Base-by-base conservation (phyloP, 2,113 vertebrate genomes). In the Tachycineta bicolor region DNA sequence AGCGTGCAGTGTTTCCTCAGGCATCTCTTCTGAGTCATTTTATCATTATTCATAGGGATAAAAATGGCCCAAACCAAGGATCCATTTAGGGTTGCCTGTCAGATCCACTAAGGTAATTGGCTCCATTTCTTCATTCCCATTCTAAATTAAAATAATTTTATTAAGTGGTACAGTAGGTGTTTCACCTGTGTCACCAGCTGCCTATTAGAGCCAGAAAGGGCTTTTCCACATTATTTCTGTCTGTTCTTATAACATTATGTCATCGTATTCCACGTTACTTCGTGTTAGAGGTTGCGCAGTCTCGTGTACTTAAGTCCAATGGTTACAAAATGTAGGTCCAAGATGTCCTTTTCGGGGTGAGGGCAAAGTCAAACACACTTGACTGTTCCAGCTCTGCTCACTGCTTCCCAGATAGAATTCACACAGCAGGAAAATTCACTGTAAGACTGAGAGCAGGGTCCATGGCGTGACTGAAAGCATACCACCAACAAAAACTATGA, bases 61-160 rank as follows among this genome's bases (percentile, higher is more conserved):
- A 96, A 95, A 90, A 91, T 95, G 95, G 82, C 46, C 94, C 78
- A 94, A 89, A 62, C 31, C 11, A 64, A 94, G 68, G 76, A 86
- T 88, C 94, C 88, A 56, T 95, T 97, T 94, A 97, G 83, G 90
- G 90, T 94, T 83, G 86, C 88, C 93, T 95, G 92, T 92, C 97
- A 97, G 96, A 90, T 91, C 82, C 86, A 81, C 80, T 94, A 77
- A 96, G 68, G 86, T 94, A 97, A 96, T 90, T 94, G 84, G 85
- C 91, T 97, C 83, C 62, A 68, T 95, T 97, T 95, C 95, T 96
- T 97, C 88, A 89, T 96, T 93, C 96, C 91, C 68, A 76, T 93
- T 93, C 87, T 95, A 96, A 96, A 87, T 93, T 91, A 96, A 93
- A 97, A 97, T 95, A 92, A 95, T 97, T 96, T 97, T 88, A 97